phyloP scores from a whole-genome alignment of 2,888 invertebrate genomes.

The Daptonema setosum region DNA sequence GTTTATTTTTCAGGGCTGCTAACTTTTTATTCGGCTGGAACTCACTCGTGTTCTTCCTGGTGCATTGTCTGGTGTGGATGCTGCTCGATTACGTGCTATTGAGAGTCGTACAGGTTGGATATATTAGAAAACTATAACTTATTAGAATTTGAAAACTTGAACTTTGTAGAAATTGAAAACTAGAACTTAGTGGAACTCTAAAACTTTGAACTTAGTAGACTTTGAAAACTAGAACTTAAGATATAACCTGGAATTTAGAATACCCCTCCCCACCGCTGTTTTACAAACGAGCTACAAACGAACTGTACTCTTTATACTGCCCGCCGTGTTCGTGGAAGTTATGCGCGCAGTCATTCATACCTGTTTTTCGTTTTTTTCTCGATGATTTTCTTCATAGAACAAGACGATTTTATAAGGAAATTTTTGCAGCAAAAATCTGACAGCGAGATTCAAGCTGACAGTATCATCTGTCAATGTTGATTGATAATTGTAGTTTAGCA shows the following conservation, averaged over 20 bases:
- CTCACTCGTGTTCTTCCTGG: slow-evolving; percentile 66
- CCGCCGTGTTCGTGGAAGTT: too few species aligned
- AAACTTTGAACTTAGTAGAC: neutral
- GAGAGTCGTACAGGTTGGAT: slow-evolving; percentile 52
- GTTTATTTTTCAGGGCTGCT: slow-evolving; percentile 36
- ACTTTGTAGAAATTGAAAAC: neutral
- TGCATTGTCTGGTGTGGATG: slow-evolving; percentile 82
- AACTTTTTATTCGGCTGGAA: slow-evolving; percentile 60
- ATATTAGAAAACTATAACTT: neutral
- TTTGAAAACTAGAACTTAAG: neutral
- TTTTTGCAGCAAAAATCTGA: too few species aligned
- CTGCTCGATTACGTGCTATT: slow-evolving; percentile 80
- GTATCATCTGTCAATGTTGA: too few species aligned
- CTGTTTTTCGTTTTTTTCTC: too few species aligned
- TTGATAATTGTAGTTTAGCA: too few species aligned
- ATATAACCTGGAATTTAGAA: slow-evolving; percentile 61
- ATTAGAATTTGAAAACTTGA: neutral
- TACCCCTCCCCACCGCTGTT: too few species aligned
- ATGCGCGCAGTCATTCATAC: too few species aligned
- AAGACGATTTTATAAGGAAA: too few species aligned
- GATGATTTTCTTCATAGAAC: too few species aligned
- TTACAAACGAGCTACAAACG: too few species aligned
- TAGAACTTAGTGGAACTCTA: neutral
- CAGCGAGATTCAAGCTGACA: too few species aligned
- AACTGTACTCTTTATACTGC: too few species aligned